Conservation (phyloP, 2,113 vertebrate genomes). For the Cynopterus brachyotis region DNA sequence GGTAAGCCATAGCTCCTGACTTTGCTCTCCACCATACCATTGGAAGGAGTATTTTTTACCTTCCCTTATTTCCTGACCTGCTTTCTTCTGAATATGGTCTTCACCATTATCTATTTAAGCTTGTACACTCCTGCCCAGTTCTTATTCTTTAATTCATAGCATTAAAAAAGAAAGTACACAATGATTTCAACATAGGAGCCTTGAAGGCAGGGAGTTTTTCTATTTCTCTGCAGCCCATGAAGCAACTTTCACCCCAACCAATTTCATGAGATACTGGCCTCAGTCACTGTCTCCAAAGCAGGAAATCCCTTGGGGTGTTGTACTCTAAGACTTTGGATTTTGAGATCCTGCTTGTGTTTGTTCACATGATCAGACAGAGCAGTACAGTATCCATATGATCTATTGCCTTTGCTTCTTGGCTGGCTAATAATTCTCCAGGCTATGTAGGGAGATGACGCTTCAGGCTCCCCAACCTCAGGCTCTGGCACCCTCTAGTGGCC, state of each 20-base stretch:
- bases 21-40: neutral
- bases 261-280: neutral
- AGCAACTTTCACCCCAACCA: neutral
- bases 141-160: neutral
- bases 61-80: neutral
- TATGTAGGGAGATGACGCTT: accelerated
- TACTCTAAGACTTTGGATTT: neutral
- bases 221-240: neutral
- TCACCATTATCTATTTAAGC: neutral
- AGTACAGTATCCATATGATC: neutral
- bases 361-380: neutral
- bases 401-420: neutral
- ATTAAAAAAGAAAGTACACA: neutral
- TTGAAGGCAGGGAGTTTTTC: neutral
- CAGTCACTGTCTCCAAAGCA: neutral
- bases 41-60: neutral
- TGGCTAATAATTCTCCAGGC: neutral
- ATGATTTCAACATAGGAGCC: neutral
- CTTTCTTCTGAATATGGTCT: neutral
- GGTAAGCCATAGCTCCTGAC: neutral
- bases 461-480: neutral
- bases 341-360: neutral
- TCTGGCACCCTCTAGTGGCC: conserved; percentile 56
- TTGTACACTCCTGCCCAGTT: neutral
- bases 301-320: neutral